Percentiles rank a stretch among this genome's conserved stretches.
Conservation (phyloP, 2,797 vertebrate genomes). For the Syncerus caffer region DNA sequence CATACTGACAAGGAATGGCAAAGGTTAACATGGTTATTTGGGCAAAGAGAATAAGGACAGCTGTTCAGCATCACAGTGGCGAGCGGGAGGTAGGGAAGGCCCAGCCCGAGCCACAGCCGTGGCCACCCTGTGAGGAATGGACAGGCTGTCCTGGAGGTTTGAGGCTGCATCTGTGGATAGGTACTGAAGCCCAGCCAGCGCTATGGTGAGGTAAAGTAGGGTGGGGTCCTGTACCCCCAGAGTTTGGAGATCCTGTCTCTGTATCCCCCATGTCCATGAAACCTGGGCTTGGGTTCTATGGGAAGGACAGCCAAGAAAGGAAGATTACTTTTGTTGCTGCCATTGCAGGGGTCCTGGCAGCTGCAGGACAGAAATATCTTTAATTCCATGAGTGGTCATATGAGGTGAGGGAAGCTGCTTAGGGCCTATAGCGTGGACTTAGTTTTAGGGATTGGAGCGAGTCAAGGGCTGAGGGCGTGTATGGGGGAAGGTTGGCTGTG, state of each 20-base stretch:
- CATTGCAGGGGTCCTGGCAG: neutral
- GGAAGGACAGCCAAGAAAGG: constrained; percentile 11
- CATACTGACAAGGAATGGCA: neutral
- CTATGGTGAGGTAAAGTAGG: neutral
- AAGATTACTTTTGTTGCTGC: constrained; percentile 38
- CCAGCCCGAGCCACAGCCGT: neutral
- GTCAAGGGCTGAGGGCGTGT: neutral
- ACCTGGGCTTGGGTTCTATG: neutral
- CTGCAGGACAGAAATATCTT: constrained; percentile 59
- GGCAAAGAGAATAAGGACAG: neutral
- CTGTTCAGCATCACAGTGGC: neutral
- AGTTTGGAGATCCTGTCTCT: constrained; percentile 15
- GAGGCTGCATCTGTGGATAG: neutral
- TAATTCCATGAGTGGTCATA: constrained; percentile 53
- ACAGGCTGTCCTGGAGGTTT: neutral
- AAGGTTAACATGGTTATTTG: neutral
- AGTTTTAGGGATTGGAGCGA: constrained; percentile 46
- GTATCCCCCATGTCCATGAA: neutral
- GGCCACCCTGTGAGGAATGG: neutral
- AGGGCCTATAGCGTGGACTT: constrained; percentile 14
- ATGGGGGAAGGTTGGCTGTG: neutral
- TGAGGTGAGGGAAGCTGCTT: constrained; percentile 52
- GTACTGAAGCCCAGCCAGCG: neutral
- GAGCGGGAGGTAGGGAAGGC: neutral
- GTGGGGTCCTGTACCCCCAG: neutral